phyloP scores from a whole-genome alignment of 2,797 vertebrate genomes.

The Pteronotus mesoamericanus region DNA sequence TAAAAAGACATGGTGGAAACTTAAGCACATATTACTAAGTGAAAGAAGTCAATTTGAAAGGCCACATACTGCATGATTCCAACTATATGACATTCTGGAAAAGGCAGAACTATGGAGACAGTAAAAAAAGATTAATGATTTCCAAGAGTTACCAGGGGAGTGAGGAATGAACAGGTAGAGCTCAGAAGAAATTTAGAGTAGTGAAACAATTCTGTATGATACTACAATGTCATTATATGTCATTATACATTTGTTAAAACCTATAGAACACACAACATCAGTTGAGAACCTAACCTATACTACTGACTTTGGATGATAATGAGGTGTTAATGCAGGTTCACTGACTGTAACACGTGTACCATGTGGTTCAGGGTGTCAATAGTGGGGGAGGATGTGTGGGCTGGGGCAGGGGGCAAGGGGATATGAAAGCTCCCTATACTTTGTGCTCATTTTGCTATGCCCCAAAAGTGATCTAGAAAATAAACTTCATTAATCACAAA shows the following conservation, averaged over 20 bases:
- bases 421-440: not conserved
- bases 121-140: not conserved
- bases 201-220: not conserved
- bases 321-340: not conserved
- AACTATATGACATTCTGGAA: not conserved
- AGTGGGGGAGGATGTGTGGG: no score
- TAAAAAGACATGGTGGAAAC: not conserved
- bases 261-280: not conserved
- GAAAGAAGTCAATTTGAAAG: not conserved
- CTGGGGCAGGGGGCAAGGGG: not conserved
- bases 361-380: not conserved
- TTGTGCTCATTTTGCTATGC: not conserved
- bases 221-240: not conserved
- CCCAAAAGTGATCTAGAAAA: not conserved
- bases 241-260: not conserved
- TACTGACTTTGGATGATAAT: not conserved
- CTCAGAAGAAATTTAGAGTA: not conserved
- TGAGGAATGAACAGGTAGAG: not conserved
- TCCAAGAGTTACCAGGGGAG: not conserved
- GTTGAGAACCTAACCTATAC: not conserved
- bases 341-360: not conserved
- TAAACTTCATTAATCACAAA: not conserved
- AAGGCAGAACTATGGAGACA: not conserved
- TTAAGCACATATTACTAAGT: not conserved
- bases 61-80: not conserved